These are phyloP conservation scores for Chrysochloris asiatica DNA, from an alignment of 2,113 vertebrate genomes.

Conservation along the genomic window DNA sequence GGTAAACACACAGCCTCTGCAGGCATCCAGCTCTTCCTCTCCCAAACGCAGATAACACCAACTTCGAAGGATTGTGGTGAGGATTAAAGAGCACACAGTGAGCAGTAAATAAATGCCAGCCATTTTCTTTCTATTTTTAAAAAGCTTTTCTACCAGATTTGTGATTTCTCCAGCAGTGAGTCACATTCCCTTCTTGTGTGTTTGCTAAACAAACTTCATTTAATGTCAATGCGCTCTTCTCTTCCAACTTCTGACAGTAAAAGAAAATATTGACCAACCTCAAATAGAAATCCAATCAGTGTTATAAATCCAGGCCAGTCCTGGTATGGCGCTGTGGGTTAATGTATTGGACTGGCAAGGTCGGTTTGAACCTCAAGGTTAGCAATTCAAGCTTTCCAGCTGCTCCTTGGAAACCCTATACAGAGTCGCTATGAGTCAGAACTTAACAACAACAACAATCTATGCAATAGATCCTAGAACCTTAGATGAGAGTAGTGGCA, in stretches of 20 bases:
- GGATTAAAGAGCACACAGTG: neutral
- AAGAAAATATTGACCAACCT: slow-evolving; percentile 26
- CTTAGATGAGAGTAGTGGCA: too few relatives aligned
- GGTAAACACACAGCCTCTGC: neutral
- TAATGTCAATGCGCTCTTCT: slow-evolving; percentile 31
- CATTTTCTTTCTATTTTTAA: neutral
- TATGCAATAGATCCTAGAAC: too few relatives aligned
- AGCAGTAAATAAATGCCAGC: neutral
- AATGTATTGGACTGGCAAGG: too few relatives aligned
- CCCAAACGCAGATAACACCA: neutral
- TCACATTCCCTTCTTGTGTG: neutral
- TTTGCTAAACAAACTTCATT: slow-evolving; percentile 40
- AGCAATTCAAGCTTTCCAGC: too few relatives aligned
- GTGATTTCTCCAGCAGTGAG: neutral
- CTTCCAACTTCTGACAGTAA: neutral
- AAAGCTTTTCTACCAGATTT: slow-evolving; percentile 15
- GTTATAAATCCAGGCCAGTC: neutral
- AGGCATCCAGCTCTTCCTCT: neutral
- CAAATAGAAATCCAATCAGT: neutral
- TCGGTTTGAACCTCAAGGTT: too few relatives aligned
- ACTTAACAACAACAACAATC: too few relatives aligned
- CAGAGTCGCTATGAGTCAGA: too few relatives aligned
- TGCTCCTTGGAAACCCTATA: too few relatives aligned
- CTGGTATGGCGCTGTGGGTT: too few relatives aligned
- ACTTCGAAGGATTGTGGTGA: neutral